Evolutionary conservation across 2,888 invertebrate species (phyloP).

Genomic region (Caenorhabditis sp.): DNA sequence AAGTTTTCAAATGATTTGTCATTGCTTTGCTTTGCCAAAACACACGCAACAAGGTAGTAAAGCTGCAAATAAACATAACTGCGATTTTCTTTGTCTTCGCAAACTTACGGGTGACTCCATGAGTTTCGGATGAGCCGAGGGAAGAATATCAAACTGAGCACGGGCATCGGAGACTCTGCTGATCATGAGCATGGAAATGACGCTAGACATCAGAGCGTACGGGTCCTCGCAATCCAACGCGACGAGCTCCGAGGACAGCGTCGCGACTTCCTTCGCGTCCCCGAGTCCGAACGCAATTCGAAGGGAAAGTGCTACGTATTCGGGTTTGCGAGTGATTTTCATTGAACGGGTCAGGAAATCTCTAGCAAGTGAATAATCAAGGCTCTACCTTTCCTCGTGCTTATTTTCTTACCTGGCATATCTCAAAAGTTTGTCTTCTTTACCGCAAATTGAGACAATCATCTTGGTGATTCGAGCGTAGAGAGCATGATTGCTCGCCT

Average conservation of each 20-base stretch:
- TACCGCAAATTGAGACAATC: constrained; percentile 34
- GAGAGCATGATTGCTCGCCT: constrained; percentile 40
- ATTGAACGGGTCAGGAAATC: constrained; percentile 66
- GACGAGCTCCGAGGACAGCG: constrained; percentile 55
- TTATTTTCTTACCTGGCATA: constrained; percentile 23
- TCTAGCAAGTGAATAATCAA: constrained; percentile 48
- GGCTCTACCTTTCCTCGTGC: background rate
- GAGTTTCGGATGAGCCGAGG: constrained; percentile 84
- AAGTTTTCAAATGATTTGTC: constrained; percentile 59
- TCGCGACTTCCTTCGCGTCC: constrained; percentile 52
- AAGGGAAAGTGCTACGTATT: constrained; percentile 60
- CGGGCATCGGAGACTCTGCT: constrained; percentile 83
- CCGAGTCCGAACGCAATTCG: constrained; percentile 56
- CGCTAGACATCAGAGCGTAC: constrained; percentile 38
- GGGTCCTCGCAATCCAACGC: constrained; percentile 56
- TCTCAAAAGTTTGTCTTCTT: constrained; percentile 30
- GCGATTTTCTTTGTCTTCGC: background rate
- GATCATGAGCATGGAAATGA: constrained; percentile 58
- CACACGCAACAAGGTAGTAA: constrained; percentile 51
- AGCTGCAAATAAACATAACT: constrained; percentile 36
- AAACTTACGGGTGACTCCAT: constrained; percentile 71
- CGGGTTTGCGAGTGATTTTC: constrained; percentile 55
- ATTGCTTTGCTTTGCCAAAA: constrained; percentile 54
- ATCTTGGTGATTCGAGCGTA: constrained; percentile 25
- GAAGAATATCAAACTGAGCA: constrained; percentile 90